Conservation (phyloP, 2,113 vertebrate species). For the Laticauda laticaudata region DNA sequence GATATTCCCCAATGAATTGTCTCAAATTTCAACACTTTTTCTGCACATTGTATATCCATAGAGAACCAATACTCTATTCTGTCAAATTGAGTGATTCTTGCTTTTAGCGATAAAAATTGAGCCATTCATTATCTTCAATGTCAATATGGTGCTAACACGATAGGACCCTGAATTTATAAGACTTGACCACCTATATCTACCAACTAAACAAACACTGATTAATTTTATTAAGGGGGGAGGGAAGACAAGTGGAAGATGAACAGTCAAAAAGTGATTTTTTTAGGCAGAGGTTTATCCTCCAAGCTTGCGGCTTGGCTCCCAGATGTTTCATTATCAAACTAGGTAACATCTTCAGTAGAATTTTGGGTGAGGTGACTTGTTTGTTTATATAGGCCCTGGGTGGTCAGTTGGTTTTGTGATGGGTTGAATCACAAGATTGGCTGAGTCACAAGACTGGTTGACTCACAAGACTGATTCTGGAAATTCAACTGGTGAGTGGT, state of each 20-base stretch:
- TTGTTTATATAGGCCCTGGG: background rate
- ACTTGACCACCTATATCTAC: background rate
- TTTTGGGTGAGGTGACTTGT: background rate
- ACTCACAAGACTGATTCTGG: background rate
- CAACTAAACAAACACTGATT: constrained; percentile 7
- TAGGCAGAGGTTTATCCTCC: background rate
- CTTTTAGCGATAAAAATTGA: constrained; percentile 52
- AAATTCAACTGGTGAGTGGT: background rate
- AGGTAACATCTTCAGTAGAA: background rate
- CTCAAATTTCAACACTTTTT: constrained; percentile 1
- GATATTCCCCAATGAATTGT: constrained; percentile 23
- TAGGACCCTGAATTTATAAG: background rate
- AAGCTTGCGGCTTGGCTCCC: background rate
- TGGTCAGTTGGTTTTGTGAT: background rate
- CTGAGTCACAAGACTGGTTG: background rate
- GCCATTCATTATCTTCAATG: constrained; percentile 50
- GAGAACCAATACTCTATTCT: constrained; percentile 40
- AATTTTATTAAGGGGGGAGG: background rate
- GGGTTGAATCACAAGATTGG: background rate
- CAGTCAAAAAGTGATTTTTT: constrained; percentile 7
- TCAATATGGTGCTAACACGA: constrained; percentile 37
- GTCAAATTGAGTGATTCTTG: constrained; percentile 60
- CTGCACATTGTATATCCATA: background rate
- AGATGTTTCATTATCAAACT: background rate
- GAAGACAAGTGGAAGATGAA: background rate